Conservation (phyloP, 1,140 invertebrate species). For the Bombyx mori region ASM3026992v2 NC_085121.1:18469001-18469500, state of each 20-base stretch:
- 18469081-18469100: no score
- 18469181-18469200: not conserved
- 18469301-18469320: not conserved
- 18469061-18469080: no score
- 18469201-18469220: constrained; percentile 8
- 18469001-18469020: no score
- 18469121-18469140: not conserved
- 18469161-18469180: not conserved
- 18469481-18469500: constrained; percentile 2
- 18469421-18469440: constrained; percentile 11
- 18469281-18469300: constrained; percentile 26
- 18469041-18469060: no score
- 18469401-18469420: constrained; percentile 12
- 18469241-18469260: not conserved
- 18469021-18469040: no score
- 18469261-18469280: not conserved
- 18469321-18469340: constrained; percentile 22
- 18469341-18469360: constrained; percentile 16
- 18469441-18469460: constrained; percentile 1
- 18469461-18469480: constrained; percentile 2
- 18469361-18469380: constrained; percentile 16
- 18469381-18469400: constrained; percentile 23
- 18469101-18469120: no score
- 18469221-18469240: not conserved
- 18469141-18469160: not conserved